These are phyloP conservation scores for Eptatretus burgeri DNA, from an alignment of 2,113 vertebrate species.

Conservation along the genomic window DNA sequence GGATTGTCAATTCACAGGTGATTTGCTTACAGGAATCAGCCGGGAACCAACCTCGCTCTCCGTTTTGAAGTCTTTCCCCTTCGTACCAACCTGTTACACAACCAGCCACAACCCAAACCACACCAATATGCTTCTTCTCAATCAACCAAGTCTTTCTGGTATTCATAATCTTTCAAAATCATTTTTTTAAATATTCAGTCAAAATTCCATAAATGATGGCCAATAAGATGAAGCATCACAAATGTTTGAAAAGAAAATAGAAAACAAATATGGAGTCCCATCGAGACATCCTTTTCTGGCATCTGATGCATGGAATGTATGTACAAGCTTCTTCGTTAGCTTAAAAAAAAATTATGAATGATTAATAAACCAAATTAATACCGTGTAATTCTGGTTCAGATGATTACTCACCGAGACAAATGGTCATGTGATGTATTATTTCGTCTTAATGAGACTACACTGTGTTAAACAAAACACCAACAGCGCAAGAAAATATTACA, in stretches of 20 bases:
- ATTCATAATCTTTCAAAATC: neutral
- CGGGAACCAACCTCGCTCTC: conserved; percentile 62
- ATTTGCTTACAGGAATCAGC: conserved; percentile 31
- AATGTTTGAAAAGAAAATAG: neutral
- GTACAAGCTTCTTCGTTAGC: no score
- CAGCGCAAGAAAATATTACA: neutral
- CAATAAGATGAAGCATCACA: neutral
- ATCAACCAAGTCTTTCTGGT: neutral
- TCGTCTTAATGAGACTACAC: neutral
- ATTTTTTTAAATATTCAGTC: neutral
- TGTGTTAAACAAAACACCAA: neutral
- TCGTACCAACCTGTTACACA: conserved; percentile 29
- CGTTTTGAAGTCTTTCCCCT: conserved; percentile 49
- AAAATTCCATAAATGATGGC: neutral
- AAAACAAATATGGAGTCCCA: no score
- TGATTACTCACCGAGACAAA: neutral
- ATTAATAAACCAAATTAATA: no score
- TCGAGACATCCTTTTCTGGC: no score
- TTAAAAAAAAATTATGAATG: no score
- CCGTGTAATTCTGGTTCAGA: no score
- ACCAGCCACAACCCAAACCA: neutral
- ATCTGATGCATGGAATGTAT: no score
- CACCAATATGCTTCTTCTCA: neutral
- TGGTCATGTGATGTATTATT: neutral
- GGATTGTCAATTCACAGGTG: conserved; percentile 30